Percentiles rank a stretch among this genome's conserved stretches.
These are phyloP conservation scores for Ornithorhynchus anatinus DNA, from an alignment of 2,113 vertebrate genomes.

Conservation along the genomic window DNA sequence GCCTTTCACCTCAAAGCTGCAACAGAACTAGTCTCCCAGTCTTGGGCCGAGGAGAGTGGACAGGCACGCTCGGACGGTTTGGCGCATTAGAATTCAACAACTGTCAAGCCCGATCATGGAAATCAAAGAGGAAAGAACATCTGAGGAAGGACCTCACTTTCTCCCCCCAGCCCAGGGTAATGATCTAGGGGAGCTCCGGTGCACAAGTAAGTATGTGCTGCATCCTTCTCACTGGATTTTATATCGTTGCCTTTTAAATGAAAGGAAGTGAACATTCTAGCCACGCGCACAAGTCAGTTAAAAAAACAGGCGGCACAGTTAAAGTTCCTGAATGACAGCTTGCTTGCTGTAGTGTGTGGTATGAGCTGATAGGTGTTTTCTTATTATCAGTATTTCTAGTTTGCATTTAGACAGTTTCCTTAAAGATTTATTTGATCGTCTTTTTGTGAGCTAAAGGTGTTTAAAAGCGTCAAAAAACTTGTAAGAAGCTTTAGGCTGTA, in stretches of 20 bases:
- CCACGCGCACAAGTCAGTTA: rapidly evolving
- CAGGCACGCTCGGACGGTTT: conserved; percentile 40
- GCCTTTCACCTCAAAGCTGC: conserved; percentile 58
- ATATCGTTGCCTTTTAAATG: background rate
- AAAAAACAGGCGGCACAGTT: background rate
- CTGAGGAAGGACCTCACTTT: conserved; percentile 71
- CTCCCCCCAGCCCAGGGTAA: conserved; percentile 61
- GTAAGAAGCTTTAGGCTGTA: background rate
- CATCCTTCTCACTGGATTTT: rapidly evolving
- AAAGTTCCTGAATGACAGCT: background rate
- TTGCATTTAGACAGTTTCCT: background rate
- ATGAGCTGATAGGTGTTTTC: background rate
- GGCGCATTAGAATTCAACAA: conserved; percentile 39
- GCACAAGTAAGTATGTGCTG: conserved; percentile 70
- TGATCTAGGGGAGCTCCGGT: conserved; percentile 57
- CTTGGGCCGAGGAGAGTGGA: conserved; percentile 43
- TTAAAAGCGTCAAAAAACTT: background rate
- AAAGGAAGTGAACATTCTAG: background rate
- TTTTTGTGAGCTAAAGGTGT: background rate
- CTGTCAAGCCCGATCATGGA: conserved; percentile 72
- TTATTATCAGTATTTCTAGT: background rate
- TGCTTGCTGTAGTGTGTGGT: background rate
- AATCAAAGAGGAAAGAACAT: conserved; percentile 72
- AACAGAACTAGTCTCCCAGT: conserved; percentile 12
- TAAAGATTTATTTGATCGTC: conserved; percentile 3